Evolutionary conservation across 2,113 vertebrate species (phyloP).

Genomic region (Pao palembangensis): DNA sequence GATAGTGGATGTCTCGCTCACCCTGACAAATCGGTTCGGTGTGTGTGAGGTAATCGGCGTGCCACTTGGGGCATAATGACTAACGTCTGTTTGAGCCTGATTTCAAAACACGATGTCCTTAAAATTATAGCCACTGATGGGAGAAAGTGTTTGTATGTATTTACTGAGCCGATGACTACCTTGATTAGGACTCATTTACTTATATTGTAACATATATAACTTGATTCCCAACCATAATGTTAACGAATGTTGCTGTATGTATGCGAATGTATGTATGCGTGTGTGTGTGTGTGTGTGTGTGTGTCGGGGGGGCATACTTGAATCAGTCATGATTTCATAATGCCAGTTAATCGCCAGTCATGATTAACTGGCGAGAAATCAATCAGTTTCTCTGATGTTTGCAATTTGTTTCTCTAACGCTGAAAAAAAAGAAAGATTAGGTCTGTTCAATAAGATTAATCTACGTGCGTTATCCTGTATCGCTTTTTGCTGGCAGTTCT

Average conservation of each 20-base stretch:
- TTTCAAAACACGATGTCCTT: constrained; percentile 24
- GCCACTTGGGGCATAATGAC: constrained; percentile 62
- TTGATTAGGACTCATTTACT: too few species aligned
- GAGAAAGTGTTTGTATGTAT: too few species aligned
- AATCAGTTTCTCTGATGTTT: constrained; percentile 55
- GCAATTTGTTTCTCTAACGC: constrained; percentile 64
- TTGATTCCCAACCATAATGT: not conserved
- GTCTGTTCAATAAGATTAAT: constrained; percentile 59
- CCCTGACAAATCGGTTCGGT: constrained; percentile 17
- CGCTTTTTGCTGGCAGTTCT: constrained; percentile 45
- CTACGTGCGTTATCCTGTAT: constrained; percentile 69
- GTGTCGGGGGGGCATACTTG: constrained; percentile 34
- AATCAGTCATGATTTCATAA: constrained; percentile 60
- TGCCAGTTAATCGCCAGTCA: too few species aligned
- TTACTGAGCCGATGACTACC: too few species aligned
- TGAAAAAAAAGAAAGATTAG: constrained; percentile 62
- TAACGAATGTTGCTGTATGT: not conserved
- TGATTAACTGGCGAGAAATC: constrained; percentile 65
- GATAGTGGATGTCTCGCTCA: constrained; percentile 14
- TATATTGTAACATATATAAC: too few species aligned
- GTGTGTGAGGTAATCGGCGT: constrained; percentile 56
- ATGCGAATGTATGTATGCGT: too few species aligned
- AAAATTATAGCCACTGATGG: not conserved
- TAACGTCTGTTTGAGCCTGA: constrained; percentile 66
- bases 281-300: not conserved